Conservation (phyloP, 2,113 vertebrate species). For the Lanius collurio region DNA sequence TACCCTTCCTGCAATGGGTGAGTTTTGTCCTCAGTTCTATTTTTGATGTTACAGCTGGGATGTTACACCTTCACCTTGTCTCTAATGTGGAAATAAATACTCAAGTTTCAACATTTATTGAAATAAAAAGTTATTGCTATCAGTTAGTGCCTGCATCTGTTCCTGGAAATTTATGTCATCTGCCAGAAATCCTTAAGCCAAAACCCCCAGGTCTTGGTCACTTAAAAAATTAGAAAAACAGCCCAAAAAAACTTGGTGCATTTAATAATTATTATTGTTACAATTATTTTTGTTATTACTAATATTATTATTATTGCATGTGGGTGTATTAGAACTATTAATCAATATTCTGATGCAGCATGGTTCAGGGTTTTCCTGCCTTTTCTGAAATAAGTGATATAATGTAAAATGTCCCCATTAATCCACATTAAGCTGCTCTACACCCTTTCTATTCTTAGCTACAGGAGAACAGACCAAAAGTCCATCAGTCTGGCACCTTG, state of each 20-base stretch:
- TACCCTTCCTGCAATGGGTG: neutral
- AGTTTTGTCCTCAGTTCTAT: neutral
- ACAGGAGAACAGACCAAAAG: constrained; percentile 11
- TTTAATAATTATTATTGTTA: neutral
- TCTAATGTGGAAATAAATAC: neutral
- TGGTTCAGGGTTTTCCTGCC: neutral
- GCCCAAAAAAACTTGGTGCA: neutral
- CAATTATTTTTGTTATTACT: too few species aligned
- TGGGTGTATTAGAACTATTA: neutral
- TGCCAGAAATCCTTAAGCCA: neutral
- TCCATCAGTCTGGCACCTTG: constrained; percentile 39
- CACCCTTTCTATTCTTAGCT: constrained; percentile 10
- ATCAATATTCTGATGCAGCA: neutral
- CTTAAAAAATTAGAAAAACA: neutral
- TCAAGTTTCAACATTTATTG: neutral
- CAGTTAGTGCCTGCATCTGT: neutral
- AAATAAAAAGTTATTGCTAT: neutral
- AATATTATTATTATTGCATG: too few species aligned
- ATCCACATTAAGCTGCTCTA: neutral
- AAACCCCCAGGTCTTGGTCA: neutral
- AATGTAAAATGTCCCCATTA: constrained; percentile 22
- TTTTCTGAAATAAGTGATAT: constrained; percentile 18
- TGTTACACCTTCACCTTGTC: neutral
- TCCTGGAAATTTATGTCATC: neutral
- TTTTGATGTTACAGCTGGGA: neutral